Evolutionary conservation across 2,113 vertebrate species (phyloP), one percentile per base, ranked within the genome.

Genomic region (Ramphastos sulfuratus): DNA sequence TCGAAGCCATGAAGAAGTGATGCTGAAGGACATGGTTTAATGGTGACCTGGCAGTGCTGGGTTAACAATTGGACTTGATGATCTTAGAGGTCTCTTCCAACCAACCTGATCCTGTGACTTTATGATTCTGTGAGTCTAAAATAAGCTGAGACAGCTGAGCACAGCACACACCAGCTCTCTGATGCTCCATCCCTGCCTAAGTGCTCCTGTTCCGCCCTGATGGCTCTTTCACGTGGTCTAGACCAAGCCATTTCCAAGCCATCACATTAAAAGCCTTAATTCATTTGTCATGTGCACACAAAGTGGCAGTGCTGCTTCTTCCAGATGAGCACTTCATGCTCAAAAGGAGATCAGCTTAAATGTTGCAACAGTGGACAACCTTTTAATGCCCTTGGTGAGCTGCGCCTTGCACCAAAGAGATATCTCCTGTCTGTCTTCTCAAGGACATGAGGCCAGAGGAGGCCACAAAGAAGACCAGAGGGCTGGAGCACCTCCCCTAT

Each of bases 121-220:
- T 28, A 30, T 14, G 63, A 44, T 65, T 65, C 12, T 30, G 4
- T 30, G 63, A 15, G 28, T 67, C 19, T 67, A 46, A 67, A 46
- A 9, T 6, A 8, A 16, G 67, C 52, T 1, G 17, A 12, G 50
- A 2, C n/a, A 21, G 87, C 63, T 2, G 21, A 15, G 6, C 0
- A 0, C 17, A 1, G 1, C 8, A 1, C 1, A 28, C 12, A 4
- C 15, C 37, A 4, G 9, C 66, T 21, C 66, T 25, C 13, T 1
- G n/a, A 2, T 2, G 50, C 60, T 77, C 35, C 0, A 37, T 52
- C 54, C 64, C 39, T 9, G 71, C 65, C 46, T 18, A 1, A 21
- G 81, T 9, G 37, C 74, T 87, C 74, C 48, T 9, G 3, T 31
- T 30, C 64, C 2, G 56, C 84, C 46, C 87, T 3, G 11, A 1